Conservation (phyloP, 2,888 invertebrate species). For the Andrena haemorrhoa region DNA sequence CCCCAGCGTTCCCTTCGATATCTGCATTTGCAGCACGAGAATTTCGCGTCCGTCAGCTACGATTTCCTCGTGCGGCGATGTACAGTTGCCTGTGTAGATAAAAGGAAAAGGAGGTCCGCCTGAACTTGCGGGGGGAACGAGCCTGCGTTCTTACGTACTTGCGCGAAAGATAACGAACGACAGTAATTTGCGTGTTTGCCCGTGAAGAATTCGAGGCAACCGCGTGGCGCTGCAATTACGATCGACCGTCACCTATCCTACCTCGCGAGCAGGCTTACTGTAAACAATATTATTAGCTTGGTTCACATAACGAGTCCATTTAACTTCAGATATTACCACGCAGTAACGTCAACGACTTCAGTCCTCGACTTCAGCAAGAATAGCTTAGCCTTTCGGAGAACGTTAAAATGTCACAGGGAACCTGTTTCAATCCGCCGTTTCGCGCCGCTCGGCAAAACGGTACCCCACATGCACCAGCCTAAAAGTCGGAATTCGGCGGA, state of each 20-base stretch:
- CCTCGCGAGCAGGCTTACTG: neutral
- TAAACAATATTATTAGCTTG: neutral
- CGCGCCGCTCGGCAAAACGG: too few species aligned
- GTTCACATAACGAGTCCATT: neutral
- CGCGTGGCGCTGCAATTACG: neutral
- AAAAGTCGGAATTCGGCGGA: too few species aligned
- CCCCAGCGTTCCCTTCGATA: neutral
- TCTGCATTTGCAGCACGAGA: neutral
- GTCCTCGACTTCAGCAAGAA: too few species aligned
- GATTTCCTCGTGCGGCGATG: neutral
- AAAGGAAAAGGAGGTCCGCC: neutral
- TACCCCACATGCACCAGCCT: too few species aligned
- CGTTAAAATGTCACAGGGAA: too few species aligned
- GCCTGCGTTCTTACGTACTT: neutral
- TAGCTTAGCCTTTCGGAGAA: too few species aligned
- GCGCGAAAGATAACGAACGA: constrained; percentile 5
- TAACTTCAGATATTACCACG: neutral
- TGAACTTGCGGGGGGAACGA: neutral
- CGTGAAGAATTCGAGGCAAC: constrained; percentile 25
- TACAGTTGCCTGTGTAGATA: neutral
- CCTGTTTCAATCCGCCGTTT: too few species aligned
- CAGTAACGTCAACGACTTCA: neutral
- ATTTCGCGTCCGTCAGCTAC: neutral
- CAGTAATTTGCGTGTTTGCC: constrained; percentile 20
- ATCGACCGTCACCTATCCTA: neutral